These are phyloP conservation scores for Sceloporus undulatus DNA, from an alignment of 2,113 vertebrate genomes.

Conservation along the genomic window DNA sequence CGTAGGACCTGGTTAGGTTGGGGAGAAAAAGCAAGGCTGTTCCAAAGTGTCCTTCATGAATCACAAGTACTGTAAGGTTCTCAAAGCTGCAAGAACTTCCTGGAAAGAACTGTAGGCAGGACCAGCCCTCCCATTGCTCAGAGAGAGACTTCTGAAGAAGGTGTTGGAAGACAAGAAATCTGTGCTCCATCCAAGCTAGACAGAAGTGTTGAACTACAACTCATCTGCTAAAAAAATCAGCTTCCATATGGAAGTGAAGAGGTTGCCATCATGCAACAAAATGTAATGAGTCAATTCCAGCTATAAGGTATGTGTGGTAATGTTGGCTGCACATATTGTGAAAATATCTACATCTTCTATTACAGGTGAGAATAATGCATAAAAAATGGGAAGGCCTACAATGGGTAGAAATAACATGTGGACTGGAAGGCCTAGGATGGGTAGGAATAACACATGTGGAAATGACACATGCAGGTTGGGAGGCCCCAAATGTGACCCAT, in stretches of 20 bases:
- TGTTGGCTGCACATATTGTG: background rate
- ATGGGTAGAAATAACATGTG: background rate
- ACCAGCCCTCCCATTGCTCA: too few species aligned
- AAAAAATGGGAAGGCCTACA: background rate
- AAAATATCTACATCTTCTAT: background rate
- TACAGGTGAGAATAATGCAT: background rate
- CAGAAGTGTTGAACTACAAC: background rate
- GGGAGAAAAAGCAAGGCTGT: background rate
- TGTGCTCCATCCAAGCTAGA: too few species aligned
- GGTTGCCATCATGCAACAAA: background rate
- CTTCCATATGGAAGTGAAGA: background rate
- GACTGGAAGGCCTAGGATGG: too few species aligned
- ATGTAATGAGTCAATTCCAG: too few species aligned
- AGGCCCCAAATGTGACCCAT: too few species aligned
- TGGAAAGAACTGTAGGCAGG: background rate
- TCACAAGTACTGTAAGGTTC: background rate
- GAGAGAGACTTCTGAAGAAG: too few species aligned
- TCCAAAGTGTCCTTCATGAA: conserved; percentile 16
- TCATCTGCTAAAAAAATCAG: background rate
- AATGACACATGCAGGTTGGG: too few species aligned
- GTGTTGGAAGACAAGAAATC: background rate
- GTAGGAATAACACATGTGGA: too few species aligned
- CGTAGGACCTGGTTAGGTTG: conserved; percentile 82
- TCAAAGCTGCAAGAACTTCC: background rate
- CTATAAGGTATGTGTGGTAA: background rate